Base-by-base conservation (phyloP, 2,113 vertebrate species). In the Rhinoptilus africanus region DNA sequence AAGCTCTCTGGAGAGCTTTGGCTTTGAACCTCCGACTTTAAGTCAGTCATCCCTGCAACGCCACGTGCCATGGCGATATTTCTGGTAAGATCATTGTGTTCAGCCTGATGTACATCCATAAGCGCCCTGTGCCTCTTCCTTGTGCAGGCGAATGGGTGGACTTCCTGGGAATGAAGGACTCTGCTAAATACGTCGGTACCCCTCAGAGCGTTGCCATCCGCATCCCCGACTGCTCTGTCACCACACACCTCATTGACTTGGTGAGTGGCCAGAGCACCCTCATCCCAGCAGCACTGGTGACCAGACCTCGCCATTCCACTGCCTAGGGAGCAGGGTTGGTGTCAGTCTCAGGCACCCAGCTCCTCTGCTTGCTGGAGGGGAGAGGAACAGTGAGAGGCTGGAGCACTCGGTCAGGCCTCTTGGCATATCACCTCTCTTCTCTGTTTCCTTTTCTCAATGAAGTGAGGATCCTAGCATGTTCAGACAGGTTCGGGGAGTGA, bases 151-250 rank as follows among this genome's bases (percentile, higher is more conserved):
- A 98, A 1, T 99, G 99, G 99, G 97, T 99, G 98, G 98, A 99
- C 47, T 96, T 95, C 53, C 98, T 99, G 97, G 99, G 99, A 59
- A 98, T 99, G 97, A 97, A 97, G 77, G 98, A 99, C 57, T 98
- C 99, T 34, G 98, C 98, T 34, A 98, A 98, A 75, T 98, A 99
- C 8, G 99, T 99, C 0, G 99, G 99, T 15, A 99, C 99, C 19
- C 98, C 98, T 59, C 98, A 98, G 94, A 99, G 99, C 39, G 96
- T 99, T 5, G 99, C 99, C 57, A 98, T 99, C 93, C 98, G 99
- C 95, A 98, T 98, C 97, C 99, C 99, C 1, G 98, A 99, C 97
- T 99, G 99, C 89, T 96, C 98, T 15, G 98, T 99, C 69, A 98
- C 99, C 62, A 99, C 99, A 2, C 98, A 99, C 78, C 98, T 99